Evolutionary conservation across 2,113 vertebrate species (phyloP).

Genomic region (Chamaea fasciata): DNA sequence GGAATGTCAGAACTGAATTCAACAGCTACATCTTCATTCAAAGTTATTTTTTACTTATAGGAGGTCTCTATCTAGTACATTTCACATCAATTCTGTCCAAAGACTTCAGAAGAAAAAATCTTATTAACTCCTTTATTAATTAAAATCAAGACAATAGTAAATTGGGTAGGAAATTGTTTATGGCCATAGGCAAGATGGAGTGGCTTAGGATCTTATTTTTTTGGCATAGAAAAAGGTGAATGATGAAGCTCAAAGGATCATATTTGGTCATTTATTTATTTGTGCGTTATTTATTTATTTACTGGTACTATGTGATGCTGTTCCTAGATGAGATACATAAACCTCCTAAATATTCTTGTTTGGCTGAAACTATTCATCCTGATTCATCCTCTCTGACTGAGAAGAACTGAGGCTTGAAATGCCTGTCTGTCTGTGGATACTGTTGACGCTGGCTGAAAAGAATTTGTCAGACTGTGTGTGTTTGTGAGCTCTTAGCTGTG

Average conservation of each 20-base stretch:
- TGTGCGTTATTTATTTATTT: neutral
- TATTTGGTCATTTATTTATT: neutral
- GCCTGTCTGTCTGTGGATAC: neutral
- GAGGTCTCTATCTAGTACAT: neutral
- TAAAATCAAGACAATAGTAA: neutral
- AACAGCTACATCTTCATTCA: neutral
- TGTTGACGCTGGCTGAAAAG: conserved; percentile 5
- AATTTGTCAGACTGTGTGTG: neutral
- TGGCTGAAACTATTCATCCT: neutral
- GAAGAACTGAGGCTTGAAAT: conserved; percentile 33
- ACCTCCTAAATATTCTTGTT: neutral
- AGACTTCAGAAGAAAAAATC: neutral
- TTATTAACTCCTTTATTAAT: neutral
- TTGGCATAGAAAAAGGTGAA: neutral
- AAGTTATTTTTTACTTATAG: neutral
- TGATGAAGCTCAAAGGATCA: neutral
- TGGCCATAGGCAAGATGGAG: neutral
- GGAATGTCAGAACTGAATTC: neutral
- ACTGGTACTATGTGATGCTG: neutral
- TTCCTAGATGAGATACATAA: neutral
- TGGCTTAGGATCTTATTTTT: neutral
- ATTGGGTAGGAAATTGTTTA: neutral
- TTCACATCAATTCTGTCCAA: neutral
- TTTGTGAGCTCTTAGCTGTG: neutral
- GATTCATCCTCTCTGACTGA: conserved; percentile 25